A percentile compares a stretch with the other conserved stretches of the same genome.
Evolutionary conservation across 1,140 invertebrate genomes (phyloP).

Genomic region (Aphelenchoides fujianensis): DNA sequence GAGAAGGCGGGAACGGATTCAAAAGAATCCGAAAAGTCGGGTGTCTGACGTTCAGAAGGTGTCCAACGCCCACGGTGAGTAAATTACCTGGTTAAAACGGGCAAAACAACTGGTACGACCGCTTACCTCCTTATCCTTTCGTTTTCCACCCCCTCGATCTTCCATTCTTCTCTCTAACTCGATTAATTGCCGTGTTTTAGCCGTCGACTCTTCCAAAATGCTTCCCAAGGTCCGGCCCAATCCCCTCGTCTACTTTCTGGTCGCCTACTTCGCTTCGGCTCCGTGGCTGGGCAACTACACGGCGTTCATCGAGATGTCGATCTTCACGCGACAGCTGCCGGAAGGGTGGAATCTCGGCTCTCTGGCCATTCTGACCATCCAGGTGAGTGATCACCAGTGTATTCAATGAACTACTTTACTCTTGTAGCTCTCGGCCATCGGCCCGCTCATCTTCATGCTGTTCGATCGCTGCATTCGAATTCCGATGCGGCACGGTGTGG

Average conservation of each 20-base stretch:
- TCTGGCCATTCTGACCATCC: constrained; percentile 64
- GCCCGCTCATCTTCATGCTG: constrained; percentile 73
- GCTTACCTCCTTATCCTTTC: too few relatives aligned
- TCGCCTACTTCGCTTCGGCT: not conserved
- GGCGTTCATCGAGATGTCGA: not conserved
- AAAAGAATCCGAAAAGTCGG: too few relatives aligned
- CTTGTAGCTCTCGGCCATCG: constrained; percentile 64
- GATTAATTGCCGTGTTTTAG: too few relatives aligned
- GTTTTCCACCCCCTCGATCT: too few relatives aligned
- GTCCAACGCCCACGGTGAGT: too few relatives aligned
- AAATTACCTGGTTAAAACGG: too few relatives aligned
- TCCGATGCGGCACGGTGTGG: constrained; percentile 66
- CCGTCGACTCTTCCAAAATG: too few relatives aligned
- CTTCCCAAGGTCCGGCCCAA: not conserved
- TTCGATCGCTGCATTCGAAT: constrained; percentile 64
- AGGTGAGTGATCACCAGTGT: constrained; percentile 67
- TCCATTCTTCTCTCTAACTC: too few relatives aligned
- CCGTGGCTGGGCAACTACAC: not conserved
- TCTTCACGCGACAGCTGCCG: constrained; percentile 71
- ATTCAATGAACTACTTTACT: not conserved
- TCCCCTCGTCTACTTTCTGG: not conserved
- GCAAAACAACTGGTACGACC: too few relatives aligned
- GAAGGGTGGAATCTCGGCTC: constrained; percentile 83
- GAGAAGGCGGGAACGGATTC: too few relatives aligned
- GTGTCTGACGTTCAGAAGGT: too few relatives aligned